These are phyloP conservation scores for Gadus macrocephalus DNA, from an alignment of 2,113 vertebrate genomes.

Conservation along the genomic window DNA sequence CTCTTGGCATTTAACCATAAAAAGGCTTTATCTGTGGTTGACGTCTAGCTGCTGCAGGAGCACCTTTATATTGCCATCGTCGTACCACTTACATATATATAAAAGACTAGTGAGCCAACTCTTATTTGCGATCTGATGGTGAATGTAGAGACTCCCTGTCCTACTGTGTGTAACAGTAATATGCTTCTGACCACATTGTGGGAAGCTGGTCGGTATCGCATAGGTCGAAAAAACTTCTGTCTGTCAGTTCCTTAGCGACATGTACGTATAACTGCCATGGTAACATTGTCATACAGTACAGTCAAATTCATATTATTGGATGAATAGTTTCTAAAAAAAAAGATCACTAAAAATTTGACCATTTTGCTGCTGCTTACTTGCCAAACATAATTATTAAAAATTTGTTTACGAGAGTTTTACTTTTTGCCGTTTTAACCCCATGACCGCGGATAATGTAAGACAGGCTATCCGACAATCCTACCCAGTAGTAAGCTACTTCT, in stretches of 20 bases:
- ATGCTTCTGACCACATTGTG: slow-evolving; percentile 63
- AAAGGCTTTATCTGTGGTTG: slow-evolving; percentile 34
- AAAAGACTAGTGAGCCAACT: slow-evolving; percentile 45
- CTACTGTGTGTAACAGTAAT: slow-evolving; percentile 50
- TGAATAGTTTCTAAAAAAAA: slow-evolving; percentile 54
- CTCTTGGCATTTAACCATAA: slow-evolving; percentile 18
- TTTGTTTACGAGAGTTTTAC: slow-evolving; percentile 79
- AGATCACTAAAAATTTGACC: slow-evolving; percentile 69
- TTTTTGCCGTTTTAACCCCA: slow-evolving; percentile 76
- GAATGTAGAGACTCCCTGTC: slow-evolving; percentile 63
- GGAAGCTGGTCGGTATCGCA: slow-evolving; percentile 87
- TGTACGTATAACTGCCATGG: slow-evolving; percentile 63
- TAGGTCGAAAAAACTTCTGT: slow-evolving; percentile 72
- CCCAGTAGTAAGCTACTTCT: slow-evolving; percentile 45
- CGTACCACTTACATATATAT: slow-evolving; percentile 31
- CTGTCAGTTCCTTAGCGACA: slow-evolving; percentile 64
- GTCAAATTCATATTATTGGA: slow-evolving; percentile 65
- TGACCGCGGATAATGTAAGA: slow-evolving; percentile 45
- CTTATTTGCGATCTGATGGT: slow-evolving; percentile 54
- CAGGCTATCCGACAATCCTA: slow-evolving; percentile 10
- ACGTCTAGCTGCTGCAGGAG: slow-evolving; percentile 40
- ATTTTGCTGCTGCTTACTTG: slow-evolving; percentile 89
- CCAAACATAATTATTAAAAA: slow-evolving; percentile 76
- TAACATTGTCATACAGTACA: slow-evolving; percentile 72
- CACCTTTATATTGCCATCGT: slow-evolving; percentile 46